Base-by-base conservation (phyloP, 2,797 vertebrate species). In the Siniperca obscura region DNA sequence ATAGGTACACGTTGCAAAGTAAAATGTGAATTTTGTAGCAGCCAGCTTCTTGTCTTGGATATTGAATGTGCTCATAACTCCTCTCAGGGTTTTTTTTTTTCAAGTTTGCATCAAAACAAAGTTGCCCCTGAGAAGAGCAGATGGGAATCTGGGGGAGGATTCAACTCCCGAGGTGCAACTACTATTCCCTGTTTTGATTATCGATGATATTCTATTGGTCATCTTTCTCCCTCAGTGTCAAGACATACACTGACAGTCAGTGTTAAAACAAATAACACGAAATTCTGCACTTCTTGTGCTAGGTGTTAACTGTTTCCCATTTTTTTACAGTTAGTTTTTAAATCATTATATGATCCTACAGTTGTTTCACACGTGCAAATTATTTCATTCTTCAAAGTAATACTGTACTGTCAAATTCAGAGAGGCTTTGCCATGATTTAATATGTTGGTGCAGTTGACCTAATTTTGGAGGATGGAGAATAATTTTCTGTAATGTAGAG, bases 381-480 rank as follows among this genome's bases (percentile, higher is more conserved):
- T n/a, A 82, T 77, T 87, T 84, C 60, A 89, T 91, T 93, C 86
- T 90, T 90, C 89, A 91, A 90, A 89, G 85, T 87, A 83, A 88
- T 79, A 81, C 50, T n/a, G 36, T 30, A 36, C 46, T 78, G 66
- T 87, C 48, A 66, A 74, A 84, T 67, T 70, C 74, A 78, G 66
- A 77, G 71, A 86, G 72, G 66, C 84, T 73, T 79, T 40, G 76
- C 74, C 68, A 76, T 93, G 90, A 92, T 92, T 78, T 91, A 87
- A 89, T 84, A 70, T 84, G 69, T 87, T 88, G 82, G 74, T 89
- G 90, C 78, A 80, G 85, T 87, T 94, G 91, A 91, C 91, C 90
- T 82, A 87, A 84, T 93, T 94, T 87, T 66, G 81, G 70, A 88
- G 86, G 88, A 85, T 70, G 83, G 83, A 87, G 88, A 90, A 80